Percentiles rank a stretch among this genome's conserved stretches.
These are phyloP conservation scores for Orthosia gracilis DNA, from an alignment of 2,888 invertebrate species.

Conservation along the genomic window DNA sequence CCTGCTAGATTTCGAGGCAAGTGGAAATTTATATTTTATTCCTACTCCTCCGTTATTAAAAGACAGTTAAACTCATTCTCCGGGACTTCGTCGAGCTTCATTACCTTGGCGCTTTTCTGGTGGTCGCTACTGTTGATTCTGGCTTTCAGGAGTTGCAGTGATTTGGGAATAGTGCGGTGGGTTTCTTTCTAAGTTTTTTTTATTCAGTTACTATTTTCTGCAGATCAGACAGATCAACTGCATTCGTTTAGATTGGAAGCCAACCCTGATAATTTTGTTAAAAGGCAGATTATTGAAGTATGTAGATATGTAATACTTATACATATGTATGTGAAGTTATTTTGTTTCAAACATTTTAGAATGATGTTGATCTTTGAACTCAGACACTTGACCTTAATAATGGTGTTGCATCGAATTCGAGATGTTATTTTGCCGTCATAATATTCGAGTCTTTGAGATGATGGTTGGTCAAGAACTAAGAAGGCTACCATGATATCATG, in stretches of 20 bases:
- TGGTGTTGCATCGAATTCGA: constrained; percentile 38
- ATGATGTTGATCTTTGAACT: constrained; percentile 53
- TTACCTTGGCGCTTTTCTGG: too few relatives aligned
- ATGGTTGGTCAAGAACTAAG: constrained; percentile 8
- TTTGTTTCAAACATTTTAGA: constrained; percentile 39
- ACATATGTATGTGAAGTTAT: constrained; percentile 18
- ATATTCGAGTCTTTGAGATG: neutral
- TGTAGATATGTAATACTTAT: constrained; percentile 4
- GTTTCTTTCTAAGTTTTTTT: too few relatives aligned
- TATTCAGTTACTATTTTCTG: too few relatives aligned
- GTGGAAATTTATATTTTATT: too few relatives aligned
- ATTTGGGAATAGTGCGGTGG: too few relatives aligned
- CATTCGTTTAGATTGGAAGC: neutral
- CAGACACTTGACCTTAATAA: constrained; percentile 56
- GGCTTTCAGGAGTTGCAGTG: too few relatives aligned
- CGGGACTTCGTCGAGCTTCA: too few relatives aligned
- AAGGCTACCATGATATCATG: neutral
- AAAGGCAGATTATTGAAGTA: neutral
- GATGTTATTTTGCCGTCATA: constrained; percentile 35
- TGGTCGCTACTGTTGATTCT: too few relatives aligned
- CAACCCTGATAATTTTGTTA: neutral
- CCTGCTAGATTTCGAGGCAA: too few relatives aligned
- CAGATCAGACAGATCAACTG: too few relatives aligned
- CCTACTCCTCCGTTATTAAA: too few relatives aligned
- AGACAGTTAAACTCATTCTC: too few relatives aligned